Evolutionary conservation across 2,113 vertebrate genomes (phyloP).

Genomic region (Cyphomyrus discorhynchus): DNA sequence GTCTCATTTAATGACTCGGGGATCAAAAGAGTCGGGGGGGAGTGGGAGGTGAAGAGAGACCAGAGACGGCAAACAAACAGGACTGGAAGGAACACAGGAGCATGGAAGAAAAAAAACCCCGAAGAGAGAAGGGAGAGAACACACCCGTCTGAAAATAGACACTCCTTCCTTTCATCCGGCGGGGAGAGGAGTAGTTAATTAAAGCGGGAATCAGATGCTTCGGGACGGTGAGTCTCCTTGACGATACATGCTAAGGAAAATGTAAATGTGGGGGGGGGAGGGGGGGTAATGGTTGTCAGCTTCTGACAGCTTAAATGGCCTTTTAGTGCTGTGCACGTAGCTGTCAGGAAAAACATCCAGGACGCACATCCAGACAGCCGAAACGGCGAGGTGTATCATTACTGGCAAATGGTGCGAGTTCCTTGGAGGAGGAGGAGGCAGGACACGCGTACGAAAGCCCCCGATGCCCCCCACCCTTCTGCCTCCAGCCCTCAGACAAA

Average conservation of each 20-base stretch:
- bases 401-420: constrained; percentile 80
- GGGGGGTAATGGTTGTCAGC: constrained; percentile 67
- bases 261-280: constrained; percentile 52
- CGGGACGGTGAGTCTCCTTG: constrained; percentile 69
- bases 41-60: constrained; percentile 23
- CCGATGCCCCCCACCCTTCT: constrained; percentile 38
- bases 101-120: constrained; percentile 19
- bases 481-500: constrained; percentile 71
- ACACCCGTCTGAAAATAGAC: constrained; percentile 69
- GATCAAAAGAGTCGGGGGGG: constrained; percentile 54
- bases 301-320: constrained; percentile 85
- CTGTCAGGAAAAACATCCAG: constrained; percentile 84
- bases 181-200: constrained; percentile 75
- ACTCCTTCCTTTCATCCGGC: constrained; percentile 66
- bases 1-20: constrained; percentile 66
- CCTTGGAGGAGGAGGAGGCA: constrained; percentile 70
- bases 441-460: constrained; percentile 61
- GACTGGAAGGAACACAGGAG: constrained; percentile 31
- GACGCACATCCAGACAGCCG: constrained; percentile 80
- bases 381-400: constrained; percentile 80
- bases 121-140: constrained; percentile 42
- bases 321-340: constrained; percentile 81
- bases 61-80: constrained; percentile 56
- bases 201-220: constrained; percentile 75
- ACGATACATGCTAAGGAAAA: constrained; percentile 72